Conservation (phyloP, 2,888 invertebrate species). For the Aradus depressus region DNA sequence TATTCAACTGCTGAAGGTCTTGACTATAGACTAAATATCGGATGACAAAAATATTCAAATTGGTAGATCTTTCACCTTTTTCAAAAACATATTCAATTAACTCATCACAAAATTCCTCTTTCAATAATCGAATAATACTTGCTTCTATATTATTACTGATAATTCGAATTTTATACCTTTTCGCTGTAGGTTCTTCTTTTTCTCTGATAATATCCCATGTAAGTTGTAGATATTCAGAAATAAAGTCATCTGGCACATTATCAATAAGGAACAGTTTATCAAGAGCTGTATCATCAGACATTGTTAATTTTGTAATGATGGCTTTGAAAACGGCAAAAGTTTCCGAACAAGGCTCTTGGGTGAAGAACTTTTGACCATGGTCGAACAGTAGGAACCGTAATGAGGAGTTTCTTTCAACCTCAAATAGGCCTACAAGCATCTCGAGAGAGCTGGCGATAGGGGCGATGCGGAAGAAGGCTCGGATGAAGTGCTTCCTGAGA, state of each 20-base stretch:
- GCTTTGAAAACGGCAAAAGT: slow-evolving; percentile 18
- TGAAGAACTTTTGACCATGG: slow-evolving; percentile 8
- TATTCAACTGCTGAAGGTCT: background rate
- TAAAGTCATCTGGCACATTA: slow-evolving; percentile 18
- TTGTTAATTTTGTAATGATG: slow-evolving; percentile 6
- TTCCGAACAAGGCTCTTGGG: slow-evolving; percentile 16
- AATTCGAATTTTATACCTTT: slow-evolving; percentile 10
- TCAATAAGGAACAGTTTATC: slow-evolving; percentile 12
- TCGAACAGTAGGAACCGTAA: slow-evolving; percentile 21
- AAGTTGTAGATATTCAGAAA: slow-evolving; percentile 19
- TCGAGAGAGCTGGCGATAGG: slow-evolving; percentile 5
- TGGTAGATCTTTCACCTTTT: background rate
- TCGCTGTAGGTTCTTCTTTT: slow-evolving; percentile 1
- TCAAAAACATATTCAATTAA: slow-evolving; percentile 14
- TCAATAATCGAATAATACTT: slow-evolving; percentile 2
- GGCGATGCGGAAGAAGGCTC: slow-evolving; percentile 15
- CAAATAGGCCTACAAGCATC: slow-evolving; percentile 12
- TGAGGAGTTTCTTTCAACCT: slow-evolving; percentile 22
- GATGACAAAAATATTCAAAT: background rate
- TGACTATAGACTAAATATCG: slow-evolving; percentile 2
- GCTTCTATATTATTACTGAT: slow-evolving; percentile 13
- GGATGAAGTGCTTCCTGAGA: slow-evolving; percentile 21
- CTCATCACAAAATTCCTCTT: slow-evolving; percentile 19
- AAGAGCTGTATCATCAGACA: slow-evolving; percentile 17
- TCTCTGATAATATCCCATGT: slow-evolving; percentile 20